Base-by-base conservation (phyloP, 1,140 invertebrate genomes). In the Caenorhabditis remanei region DNA sequence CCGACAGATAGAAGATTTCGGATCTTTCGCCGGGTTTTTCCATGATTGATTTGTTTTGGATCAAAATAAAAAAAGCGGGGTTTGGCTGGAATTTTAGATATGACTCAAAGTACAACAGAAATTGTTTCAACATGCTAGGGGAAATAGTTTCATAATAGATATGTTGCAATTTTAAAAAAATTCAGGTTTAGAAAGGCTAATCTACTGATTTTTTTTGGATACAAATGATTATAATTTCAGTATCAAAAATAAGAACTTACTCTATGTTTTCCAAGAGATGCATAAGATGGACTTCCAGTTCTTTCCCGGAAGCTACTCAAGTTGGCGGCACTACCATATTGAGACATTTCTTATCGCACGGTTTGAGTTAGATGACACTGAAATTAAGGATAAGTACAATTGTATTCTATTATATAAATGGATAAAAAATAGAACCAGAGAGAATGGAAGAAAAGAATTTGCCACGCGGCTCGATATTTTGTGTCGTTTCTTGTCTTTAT, bases 251-350 rank as follows among this genome's bases (percentile, higher is more conserved):
- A 2, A 58, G 41, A 50, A 61, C 79, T 61, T 21, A 89, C 88
- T 63, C 19, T 46, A 56, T 88, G 87, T 24, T 63, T 85, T n/a
- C 87, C 75, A 13, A 89, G 55, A 7, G 87, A 61, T 11, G 88
- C 86, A 63, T 89, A 89, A 16, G 88, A 89, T 8, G 88, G 88
- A 83, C 88, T 89, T 32, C 48, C 85, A 55, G 83, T 88, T 46
- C 85, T 65, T 32, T 88, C 88, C 6, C 88, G 63, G 21, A 84
- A 83, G 48, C 75, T 83, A 32, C 84, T 75, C 58, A 88, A 67
- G 46, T 88, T 89, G 24, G 88, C 88, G 43, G 84, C 75, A 53
- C 88, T 89, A 40, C 88, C 88, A 87, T 89, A 89, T 21, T 89
- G 87, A 16, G 88, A 89, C 88, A 88, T 88, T 67, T 83, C 53